Conservation (phyloP, 2,113 vertebrate genomes). For the Pedetes capensis region DNA sequence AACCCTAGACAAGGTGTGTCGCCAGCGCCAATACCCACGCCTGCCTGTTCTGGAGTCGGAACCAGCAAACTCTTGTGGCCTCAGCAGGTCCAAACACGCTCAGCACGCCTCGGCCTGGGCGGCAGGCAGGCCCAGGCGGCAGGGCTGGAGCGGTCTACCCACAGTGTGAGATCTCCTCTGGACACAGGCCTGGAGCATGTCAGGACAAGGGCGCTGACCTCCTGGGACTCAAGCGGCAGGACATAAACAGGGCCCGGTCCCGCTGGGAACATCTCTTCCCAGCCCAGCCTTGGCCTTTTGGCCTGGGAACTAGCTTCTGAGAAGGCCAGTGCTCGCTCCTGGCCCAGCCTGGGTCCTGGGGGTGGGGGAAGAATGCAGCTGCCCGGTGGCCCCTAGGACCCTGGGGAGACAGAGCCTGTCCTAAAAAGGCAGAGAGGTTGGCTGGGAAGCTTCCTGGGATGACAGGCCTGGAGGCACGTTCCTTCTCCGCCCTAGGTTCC, state of each 20-base stretch:
- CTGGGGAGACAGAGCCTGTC: slow-evolving; percentile 30
- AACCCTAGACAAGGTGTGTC: background rate
- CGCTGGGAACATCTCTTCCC: background rate
- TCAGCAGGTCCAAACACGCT: background rate
- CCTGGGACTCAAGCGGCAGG: background rate
- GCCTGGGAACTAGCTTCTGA: slow-evolving; percentile 50
- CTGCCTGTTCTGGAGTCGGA: background rate
- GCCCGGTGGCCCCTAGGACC: background rate
- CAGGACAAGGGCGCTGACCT: background rate
- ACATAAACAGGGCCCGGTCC: background rate
- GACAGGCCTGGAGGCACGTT: background rate
- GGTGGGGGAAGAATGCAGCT: slow-evolving; percentile 37
- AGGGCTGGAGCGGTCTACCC: background rate
- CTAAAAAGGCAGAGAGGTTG: slow-evolving; percentile 64
- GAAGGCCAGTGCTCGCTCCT: background rate
- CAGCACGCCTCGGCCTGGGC: background rate
- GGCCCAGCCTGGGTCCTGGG: background rate
- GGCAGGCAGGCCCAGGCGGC: background rate
- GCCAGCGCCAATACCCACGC: background rate
- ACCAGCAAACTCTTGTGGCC: background rate
- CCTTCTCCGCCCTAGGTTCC: background rate
- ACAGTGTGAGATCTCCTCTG: background rate
- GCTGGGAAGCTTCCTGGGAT: slow-evolving; percentile 45
- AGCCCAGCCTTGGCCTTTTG: background rate
- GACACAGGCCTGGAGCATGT: background rate